Conservation (phyloP, 2,113 vertebrate species). For the Cottus gobio region DNA sequence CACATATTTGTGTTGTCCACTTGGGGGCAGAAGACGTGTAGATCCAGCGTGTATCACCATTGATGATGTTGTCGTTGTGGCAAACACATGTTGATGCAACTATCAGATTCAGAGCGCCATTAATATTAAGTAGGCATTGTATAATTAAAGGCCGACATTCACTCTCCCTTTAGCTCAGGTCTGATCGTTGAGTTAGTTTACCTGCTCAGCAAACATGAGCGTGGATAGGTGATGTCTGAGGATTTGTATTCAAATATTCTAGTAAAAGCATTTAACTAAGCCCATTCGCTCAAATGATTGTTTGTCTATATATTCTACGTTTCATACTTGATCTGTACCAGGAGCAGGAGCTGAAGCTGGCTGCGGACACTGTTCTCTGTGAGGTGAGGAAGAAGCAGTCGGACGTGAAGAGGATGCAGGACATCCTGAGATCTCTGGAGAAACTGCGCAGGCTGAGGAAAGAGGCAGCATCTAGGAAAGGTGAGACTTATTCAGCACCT, state of each 20-base stretch:
- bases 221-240: not conserved
- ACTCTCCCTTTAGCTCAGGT: no score
- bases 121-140: not conserved
- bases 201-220: not conserved
- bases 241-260: not conserved
- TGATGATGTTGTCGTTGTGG: not conserved
- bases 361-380: conserved; percentile 91
- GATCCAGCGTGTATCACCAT: not conserved
- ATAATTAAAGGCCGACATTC: not conserved
- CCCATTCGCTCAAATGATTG: not conserved
- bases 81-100: not conserved
- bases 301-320: not conserved
- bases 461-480: conserved; percentile 94
- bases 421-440: conserved; percentile 89
- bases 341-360: conserved; percentile 93
- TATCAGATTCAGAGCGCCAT: no score
- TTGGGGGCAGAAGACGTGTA: not conserved
- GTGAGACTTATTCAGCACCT: conserved; percentile 69
- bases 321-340: conserved; percentile 49
- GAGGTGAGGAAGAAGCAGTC: conserved; percentile 96
- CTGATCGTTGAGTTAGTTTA: no score
- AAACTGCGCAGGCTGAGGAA: conserved; percentile 93
- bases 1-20: not conserved
- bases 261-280: not conserved
- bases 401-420: conserved; percentile 92